Evolutionary conservation across 2,113 vertebrate species (phyloP).

Genomic region (Podarcis cretensis): DNA sequence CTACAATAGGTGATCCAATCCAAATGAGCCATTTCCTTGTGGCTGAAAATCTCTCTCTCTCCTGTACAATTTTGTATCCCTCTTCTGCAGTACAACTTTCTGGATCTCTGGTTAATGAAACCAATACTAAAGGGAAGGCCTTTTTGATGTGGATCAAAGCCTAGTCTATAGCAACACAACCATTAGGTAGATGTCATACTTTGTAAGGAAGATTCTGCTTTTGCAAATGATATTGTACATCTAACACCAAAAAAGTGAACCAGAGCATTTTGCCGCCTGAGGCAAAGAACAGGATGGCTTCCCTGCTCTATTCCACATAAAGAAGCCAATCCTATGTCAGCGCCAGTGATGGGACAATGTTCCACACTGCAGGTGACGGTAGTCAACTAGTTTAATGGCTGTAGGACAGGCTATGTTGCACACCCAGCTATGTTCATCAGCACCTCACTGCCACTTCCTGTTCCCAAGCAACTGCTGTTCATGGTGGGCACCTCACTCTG

Average conservation of each 20-base stretch:
- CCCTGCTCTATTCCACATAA: no score
- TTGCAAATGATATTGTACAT: neutral
- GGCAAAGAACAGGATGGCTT: no score
- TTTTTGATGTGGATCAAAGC: neutral
- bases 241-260: neutral
- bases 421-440: neutral
- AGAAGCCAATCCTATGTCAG: no score
- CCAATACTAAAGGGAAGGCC: neutral
- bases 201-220: neutral
- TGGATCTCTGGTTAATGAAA: neutral
- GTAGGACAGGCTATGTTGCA: neutral
- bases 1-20: neutral
- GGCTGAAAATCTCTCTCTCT: neutral
- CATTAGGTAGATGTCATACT: neutral
- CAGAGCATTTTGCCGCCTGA: no score
- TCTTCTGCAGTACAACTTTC: neutral
- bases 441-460: neutral
- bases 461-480: neutral
- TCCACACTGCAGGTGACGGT: no score
- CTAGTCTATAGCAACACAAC: neutral
- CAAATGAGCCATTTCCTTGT: neutral
- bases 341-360: no score
- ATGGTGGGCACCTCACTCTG: no score
- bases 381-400: no score
- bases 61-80: neutral